phyloP scores from a whole-genome alignment of 2,113 vertebrate species.

The Herpetotheres cachinnans region DNA sequence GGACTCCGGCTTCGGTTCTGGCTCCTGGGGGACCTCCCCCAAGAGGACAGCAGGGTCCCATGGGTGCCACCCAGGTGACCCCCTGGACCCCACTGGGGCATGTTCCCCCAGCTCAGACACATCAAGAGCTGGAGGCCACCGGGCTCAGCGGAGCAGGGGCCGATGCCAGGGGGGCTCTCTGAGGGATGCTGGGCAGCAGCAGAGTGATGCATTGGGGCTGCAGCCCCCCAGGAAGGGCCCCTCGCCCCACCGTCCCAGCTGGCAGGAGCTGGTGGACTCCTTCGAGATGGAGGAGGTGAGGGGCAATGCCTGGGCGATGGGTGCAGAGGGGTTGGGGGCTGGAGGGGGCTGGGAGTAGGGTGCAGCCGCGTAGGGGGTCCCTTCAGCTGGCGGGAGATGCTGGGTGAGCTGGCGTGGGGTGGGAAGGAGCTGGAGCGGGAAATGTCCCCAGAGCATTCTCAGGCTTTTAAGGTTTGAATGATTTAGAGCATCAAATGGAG shows the following conservation, averaged over 20 bases:
- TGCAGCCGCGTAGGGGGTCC: background rate
- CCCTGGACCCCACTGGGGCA: background rate
- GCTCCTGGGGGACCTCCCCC: background rate
- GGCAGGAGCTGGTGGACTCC: constrained; percentile 51
- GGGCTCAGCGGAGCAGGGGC: background rate
- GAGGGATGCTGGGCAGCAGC: background rate
- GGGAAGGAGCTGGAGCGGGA: background rate
- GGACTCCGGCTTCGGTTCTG: background rate
- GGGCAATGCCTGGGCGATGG: background rate
- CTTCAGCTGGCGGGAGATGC: background rate
- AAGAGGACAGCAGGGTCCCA: background rate
- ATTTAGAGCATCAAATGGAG: background rate
- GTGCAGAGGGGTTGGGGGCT: background rate
- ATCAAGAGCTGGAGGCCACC: background rate
- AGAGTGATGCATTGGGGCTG: background rate
- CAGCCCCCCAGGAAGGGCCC: background rate
- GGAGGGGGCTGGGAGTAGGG: background rate
- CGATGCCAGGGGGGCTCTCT: background rate
- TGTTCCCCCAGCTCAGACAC: background rate
- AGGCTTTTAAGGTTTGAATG: background rate
- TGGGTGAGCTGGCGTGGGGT: background rate
- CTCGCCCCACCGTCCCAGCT: background rate
- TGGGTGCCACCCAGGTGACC: accelerated
- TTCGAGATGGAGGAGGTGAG: constrained; percentile 81
- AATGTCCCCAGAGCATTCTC: background rate